A percentile compares a stretch with the other conserved stretches of the same genome.
Evolutionary conservation across 2,888 invertebrate species (phyloP).

Genomic region (Endomychus coccineus): DNA sequence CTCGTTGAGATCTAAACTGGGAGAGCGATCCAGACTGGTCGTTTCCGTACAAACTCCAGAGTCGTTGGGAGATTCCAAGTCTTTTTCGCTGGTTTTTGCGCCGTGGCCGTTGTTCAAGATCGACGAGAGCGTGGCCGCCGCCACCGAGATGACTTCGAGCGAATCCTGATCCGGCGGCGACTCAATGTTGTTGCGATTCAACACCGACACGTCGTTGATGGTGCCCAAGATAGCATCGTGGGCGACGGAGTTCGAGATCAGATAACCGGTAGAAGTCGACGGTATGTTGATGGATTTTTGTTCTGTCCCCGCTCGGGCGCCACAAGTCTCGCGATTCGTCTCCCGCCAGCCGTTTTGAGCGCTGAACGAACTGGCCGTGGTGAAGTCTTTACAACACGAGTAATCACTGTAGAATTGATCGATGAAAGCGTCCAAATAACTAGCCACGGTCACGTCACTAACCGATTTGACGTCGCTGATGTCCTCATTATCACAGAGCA

Average conservation of each 20-base stretch:
- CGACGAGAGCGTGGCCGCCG: constrained; percentile 55
- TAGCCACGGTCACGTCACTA: constrained; percentile 37
- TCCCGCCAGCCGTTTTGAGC: constrained; percentile 36
- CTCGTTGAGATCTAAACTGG: constrained; percentile 49
- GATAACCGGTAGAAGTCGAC: constrained; percentile 58
- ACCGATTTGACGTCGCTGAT: constrained; percentile 46
- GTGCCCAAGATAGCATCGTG: constrained; percentile 52
- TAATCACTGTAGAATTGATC: constrained; percentile 65
- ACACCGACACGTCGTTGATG: too few species aligned
- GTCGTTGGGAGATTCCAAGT: constrained; percentile 47
- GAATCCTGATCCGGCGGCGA: constrained; percentile 47
- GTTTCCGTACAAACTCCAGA: constrained; percentile 69
- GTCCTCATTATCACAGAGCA: constrained; percentile 87
- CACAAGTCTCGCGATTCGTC: background rate
- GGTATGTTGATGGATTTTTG: constrained; percentile 43
- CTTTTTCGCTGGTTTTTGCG: constrained; percentile 2
- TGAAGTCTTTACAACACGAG: constrained; percentile 31
- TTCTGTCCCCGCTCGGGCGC: background rate
- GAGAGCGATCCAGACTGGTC: constrained; percentile 59
- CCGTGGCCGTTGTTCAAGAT: constrained; percentile 43
- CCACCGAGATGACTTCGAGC: constrained; percentile 54
- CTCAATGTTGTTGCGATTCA: constrained; percentile 36
- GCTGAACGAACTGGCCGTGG: too few species aligned
- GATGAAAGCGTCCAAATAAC: constrained; percentile 61
- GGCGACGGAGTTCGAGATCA: constrained; percentile 56